Conservation (phyloP, 1,140 invertebrate genomes). For the Belonocnema kinseyi region DNA sequence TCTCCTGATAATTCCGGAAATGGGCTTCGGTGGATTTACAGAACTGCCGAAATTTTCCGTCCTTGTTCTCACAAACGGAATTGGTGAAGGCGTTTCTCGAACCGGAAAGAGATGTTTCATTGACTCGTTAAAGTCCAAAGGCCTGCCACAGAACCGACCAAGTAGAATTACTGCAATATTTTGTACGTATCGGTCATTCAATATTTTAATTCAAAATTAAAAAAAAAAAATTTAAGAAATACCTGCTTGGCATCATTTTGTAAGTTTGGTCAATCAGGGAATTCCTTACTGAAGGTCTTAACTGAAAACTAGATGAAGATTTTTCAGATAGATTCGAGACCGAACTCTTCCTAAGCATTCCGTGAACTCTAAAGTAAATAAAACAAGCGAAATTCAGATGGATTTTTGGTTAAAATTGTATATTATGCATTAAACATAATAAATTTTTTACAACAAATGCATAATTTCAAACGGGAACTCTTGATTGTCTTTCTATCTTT, state of each 20-base stretch:
- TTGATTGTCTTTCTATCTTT: too few species aligned
- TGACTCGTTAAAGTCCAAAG: not conserved
- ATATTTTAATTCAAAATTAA: not conserved
- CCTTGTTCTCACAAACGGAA: not conserved
- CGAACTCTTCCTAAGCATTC: not conserved
- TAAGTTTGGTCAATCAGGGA: too few species aligned
- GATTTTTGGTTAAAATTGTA: too few species aligned
- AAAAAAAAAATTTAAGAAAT: not conserved
- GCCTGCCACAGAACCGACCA: not conserved
- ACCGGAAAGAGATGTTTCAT: not conserved
- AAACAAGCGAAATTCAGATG: not conserved
- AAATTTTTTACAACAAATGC: too few species aligned
- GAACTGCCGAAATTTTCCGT: not conserved
- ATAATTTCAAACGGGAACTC: too few species aligned
- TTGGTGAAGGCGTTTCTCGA: not conserved
- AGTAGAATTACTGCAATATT: not conserved
- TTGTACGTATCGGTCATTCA: not conserved
- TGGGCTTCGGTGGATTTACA: not conserved
- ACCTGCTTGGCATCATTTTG: too few species aligned
- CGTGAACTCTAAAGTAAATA: constrained; percentile 4
- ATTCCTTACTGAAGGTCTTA: too few species aligned
- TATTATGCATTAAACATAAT: too few species aligned
- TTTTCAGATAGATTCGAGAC: not conserved
- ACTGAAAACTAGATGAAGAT: not conserved
- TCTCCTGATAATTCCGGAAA: not conserved